Percentiles rank a stretch among this genome's conserved stretches.
phyloP scores from a whole-genome alignment of 2,797 vertebrate genomes.

The Martes flavigula region DNA sequence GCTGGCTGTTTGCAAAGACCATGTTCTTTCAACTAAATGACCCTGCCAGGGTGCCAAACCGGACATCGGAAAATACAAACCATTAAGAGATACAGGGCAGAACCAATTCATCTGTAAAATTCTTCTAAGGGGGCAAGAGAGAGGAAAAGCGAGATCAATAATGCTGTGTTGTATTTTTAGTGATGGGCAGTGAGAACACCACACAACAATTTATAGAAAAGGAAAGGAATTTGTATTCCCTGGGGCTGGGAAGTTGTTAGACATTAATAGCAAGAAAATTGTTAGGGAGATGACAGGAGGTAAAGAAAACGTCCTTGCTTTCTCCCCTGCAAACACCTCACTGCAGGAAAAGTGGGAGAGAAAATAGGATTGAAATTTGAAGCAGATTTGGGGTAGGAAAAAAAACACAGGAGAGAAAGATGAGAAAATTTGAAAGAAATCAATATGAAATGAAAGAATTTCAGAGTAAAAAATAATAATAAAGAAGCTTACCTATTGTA shows the following conservation, averaged over 20 bases:
- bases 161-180: background rate
- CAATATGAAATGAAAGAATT: background rate
- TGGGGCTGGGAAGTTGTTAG: conserved; percentile 19
- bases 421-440: background rate
- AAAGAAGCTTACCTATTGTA: background rate
- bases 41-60: background rate
- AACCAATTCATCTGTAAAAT: background rate
- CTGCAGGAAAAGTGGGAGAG: background rate
- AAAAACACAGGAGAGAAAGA: background rate
- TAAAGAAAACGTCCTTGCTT: conserved; percentile 48
- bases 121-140: background rate
- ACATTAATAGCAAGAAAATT: conserved; percentile 58
- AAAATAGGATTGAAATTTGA: background rate
- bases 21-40: background rate
- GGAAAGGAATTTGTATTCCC: conserved; percentile 5
- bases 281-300: conserved; percentile 53
- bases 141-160: background rate
- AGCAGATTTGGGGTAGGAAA: background rate
- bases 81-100: background rate
- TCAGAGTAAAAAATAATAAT: background rate
- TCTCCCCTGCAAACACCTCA: background rate
- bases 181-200: background rate
- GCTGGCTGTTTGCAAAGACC: background rate
- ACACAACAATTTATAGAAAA: conserved; percentile 10
- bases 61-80: background rate